Evolutionary conservation across 1,140 invertebrate genomes (phyloP).

Genomic region (Pseudomyrmex sp.): DNA sequence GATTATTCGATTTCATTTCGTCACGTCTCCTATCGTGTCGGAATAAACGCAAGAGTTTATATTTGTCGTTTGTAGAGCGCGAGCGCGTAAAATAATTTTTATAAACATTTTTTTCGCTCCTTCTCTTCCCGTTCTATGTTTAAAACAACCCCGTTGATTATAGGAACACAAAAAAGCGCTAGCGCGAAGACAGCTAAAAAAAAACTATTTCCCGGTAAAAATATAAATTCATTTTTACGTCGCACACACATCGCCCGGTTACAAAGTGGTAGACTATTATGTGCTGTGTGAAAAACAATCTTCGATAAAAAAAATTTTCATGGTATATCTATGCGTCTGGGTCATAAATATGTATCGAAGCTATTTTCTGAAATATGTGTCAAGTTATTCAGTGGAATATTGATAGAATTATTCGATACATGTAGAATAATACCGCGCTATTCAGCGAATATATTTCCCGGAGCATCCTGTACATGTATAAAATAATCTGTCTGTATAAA

Average conservation of each 20-base stretch:
- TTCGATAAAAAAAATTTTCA: background rate
- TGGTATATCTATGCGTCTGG: slow-evolving; percentile 7
- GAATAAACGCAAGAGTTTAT: background rate
- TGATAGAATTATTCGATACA: slow-evolving; percentile 43
- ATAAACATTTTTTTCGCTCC: background rate
- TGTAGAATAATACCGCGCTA: slow-evolving; percentile 30
- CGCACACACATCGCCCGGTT: background rate
- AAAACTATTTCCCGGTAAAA: background rate
- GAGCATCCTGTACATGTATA: slow-evolving; percentile 11
- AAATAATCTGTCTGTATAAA: slow-evolving; percentile 34
- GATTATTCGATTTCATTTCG: slow-evolving; percentile 32
- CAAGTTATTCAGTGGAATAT: slow-evolving; percentile 52
- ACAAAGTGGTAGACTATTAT: background rate
- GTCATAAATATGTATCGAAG: slow-evolving; percentile 50
- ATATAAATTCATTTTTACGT: background rate
- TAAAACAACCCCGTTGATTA: background rate
- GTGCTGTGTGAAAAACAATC: slow-evolving; percentile 3
- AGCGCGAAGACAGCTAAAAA: background rate
- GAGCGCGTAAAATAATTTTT: too few relatives aligned
- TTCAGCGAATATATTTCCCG: slow-evolving; percentile 30
- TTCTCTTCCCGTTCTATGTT: background rate
- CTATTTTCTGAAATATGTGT: slow-evolving; percentile 47
- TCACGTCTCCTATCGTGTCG: background rate
- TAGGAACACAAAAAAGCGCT: background rate
- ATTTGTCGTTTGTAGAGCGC: too few relatives aligned